These are phyloP conservation scores for Fabriciana adippe DNA, from an alignment of 2,888 invertebrate genomes.

Conservation along the genomic window DNA sequence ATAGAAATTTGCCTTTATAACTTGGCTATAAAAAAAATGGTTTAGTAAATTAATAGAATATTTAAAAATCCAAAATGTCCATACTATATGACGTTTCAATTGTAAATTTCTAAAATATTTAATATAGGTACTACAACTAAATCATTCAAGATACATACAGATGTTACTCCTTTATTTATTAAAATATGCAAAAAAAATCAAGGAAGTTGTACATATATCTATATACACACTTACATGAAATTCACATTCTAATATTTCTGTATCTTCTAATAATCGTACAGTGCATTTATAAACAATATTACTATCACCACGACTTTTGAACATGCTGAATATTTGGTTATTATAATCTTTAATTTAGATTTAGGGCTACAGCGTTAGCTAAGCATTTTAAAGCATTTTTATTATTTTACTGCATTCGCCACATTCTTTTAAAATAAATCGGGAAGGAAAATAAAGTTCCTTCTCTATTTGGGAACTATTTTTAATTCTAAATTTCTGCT, in stretches of 20 bases:
- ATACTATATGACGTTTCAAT: neutral
- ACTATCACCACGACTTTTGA: constrained; percentile 88
- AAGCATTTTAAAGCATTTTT: constrained; percentile 1
- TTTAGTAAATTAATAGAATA: neutral
- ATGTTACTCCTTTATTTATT: neutral
- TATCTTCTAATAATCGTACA: constrained; percentile 93
- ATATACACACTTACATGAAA: constrained; percentile 84
- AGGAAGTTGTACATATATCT: neutral
- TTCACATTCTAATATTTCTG: constrained; percentile 95
- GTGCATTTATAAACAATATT: constrained; percentile 94
- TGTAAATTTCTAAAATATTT: neutral
- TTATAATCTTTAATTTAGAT: neutral
- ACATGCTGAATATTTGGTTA: constrained; percentile 62
- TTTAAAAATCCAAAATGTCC: neutral
- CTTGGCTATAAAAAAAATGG: constrained; percentile 86
- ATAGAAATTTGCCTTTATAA: constrained; percentile 93
- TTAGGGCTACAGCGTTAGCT: neutral
- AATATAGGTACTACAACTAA: neutral
- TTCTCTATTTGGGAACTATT: constrained; percentile 11
- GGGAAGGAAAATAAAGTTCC: constrained; percentile 15
- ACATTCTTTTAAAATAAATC: neutral
- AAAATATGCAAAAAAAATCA: neutral
- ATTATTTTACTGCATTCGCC: neutral
- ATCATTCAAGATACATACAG: neutral
- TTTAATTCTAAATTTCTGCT: constrained; percentile 13